Percentiles rank a stretch among this genome's conserved stretches.
phyloP scores from a whole-genome alignment of 92 coral and sea anemone genomes.

The Parazoanthus darwini region DNA sequence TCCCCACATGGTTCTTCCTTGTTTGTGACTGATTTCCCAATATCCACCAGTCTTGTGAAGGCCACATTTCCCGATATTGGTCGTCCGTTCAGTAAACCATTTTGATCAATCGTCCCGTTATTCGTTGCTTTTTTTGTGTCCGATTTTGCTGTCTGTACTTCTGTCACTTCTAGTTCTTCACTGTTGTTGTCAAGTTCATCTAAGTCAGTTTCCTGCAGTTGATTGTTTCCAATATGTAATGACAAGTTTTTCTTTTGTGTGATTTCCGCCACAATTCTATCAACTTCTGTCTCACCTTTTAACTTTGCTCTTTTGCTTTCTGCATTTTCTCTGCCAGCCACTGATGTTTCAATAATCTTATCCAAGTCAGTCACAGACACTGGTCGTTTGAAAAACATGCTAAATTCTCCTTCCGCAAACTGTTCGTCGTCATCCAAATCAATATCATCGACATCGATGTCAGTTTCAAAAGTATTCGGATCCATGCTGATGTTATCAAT shows the following conservation, averaged over 20 bases:
- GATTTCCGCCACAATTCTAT: slow-evolving; percentile 17
- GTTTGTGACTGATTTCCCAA: not conserved
- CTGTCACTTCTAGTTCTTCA: slow-evolving; percentile 7
- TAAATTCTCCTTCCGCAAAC: slow-evolving; percentile 53
- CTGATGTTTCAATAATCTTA: slow-evolving; percentile 52
- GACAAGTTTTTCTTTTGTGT: slow-evolving; percentile 8
- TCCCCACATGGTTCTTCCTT: not conserved
- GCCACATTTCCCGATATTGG: slow-evolving; percentile 1
- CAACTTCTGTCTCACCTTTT: slow-evolving; percentile 31
- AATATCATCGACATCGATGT: slow-evolving; percentile 79
- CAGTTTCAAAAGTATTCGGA: slow-evolving; percentile 68
- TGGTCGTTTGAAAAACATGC: slow-evolving; percentile 72
- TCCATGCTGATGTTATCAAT: not conserved
- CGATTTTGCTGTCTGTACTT: not conserved
- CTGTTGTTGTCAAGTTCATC: not conserved
- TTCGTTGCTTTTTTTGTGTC: not conserved
- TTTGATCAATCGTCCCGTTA: not conserved
- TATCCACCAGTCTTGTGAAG: not conserved
- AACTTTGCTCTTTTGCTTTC: slow-evolving; percentile 31
- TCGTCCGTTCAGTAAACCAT: not conserved
- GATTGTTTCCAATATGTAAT: slow-evolving; percentile 31
- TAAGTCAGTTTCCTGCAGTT: slow-evolving; percentile 9
- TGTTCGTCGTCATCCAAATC: slow-evolving; percentile 53
- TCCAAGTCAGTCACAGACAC: slow-evolving; percentile 86
- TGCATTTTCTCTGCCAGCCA: not conserved